phyloP scores from a whole-genome alignment of 1,140 invertebrate species.

The Arion vulgaris region DNA sequence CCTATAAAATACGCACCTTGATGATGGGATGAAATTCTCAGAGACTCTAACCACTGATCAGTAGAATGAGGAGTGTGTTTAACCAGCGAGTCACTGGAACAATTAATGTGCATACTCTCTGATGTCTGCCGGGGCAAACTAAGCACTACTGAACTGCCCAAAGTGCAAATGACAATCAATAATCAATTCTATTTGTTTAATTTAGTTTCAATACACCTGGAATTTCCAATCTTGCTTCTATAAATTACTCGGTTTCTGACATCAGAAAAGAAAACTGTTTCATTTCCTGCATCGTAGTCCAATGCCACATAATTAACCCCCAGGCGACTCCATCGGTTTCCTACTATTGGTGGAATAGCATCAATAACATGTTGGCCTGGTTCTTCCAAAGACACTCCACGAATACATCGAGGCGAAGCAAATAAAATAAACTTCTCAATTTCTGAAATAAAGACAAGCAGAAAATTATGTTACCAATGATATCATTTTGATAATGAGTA shows the following conservation, averaged over 20 bases:
- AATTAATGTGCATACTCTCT: too few relatives aligned
- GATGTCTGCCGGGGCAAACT: too few relatives aligned
- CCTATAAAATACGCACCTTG: too few relatives aligned
- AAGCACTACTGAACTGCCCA: too few relatives aligned
- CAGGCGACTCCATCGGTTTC: slow-evolving; percentile 79
- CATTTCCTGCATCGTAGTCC: slow-evolving; percentile 91
- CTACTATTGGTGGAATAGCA: slow-evolving; percentile 82
- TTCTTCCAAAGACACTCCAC: slow-evolving; percentile 93
- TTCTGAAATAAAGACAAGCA: slow-evolving; percentile 70
- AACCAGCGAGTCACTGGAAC: too few relatives aligned
- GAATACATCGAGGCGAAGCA: slow-evolving; percentile 96
- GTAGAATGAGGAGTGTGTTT: too few relatives aligned
- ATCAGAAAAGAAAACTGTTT: slow-evolving; percentile 97
- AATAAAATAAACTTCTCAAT: slow-evolving; percentile 96
- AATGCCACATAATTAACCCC: slow-evolving; percentile 94
- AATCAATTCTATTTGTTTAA: too few relatives aligned
- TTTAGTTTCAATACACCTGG: slow-evolving; percentile 71
- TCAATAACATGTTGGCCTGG: slow-evolving; percentile 77
- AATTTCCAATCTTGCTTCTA: slow-evolving; percentile 89
- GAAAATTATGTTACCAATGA: too few relatives aligned
- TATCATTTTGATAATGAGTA: too few relatives aligned
- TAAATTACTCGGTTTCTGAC: slow-evolving; percentile 98
- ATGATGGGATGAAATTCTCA: too few relatives aligned
- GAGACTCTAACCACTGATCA: too few relatives aligned
- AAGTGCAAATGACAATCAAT: too few relatives aligned